Percentiles rank a stretch among this genome's conserved stretches.
Evolutionary conservation across 64 coral and sea anemone genomes (phyloP).

Genomic region (Cladopsammia gracilis): DNA sequence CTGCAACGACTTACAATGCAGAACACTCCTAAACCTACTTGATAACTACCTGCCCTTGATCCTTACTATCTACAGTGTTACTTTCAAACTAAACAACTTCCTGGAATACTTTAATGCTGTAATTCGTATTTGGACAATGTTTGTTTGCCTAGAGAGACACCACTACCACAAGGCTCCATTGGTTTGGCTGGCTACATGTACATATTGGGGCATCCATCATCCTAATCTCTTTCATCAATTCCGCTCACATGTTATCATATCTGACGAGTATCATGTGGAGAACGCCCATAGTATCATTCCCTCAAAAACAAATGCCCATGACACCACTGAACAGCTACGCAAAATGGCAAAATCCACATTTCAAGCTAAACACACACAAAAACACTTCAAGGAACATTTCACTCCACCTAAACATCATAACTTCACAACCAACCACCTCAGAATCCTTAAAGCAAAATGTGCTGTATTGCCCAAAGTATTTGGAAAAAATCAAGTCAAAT

Average conservation of each 20-base stretch:
- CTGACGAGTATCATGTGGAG: slow-evolving; percentile 52
- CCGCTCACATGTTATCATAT: background rate
- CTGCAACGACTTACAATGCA: slow-evolving; percentile 11
- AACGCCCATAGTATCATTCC: slow-evolving; percentile 37
- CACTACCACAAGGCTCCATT: slow-evolving; percentile 68
- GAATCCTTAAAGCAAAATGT: slow-evolving; percentile 9
- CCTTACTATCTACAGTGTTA: slow-evolving; percentile 54
- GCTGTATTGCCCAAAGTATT: background rate
- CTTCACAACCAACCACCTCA: background rate
- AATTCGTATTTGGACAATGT: slow-evolving; percentile 59
- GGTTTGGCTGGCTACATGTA: slow-evolving; percentile 33
- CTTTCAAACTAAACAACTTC: slow-evolving; percentile 58
- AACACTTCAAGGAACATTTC: background rate
- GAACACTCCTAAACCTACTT: slow-evolving; percentile 56
- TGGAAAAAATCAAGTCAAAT: too few relatives aligned
- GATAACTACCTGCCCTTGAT: slow-evolving; percentile 69
- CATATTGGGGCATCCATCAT: slow-evolving; percentile 10
- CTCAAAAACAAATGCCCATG: slow-evolving; percentile 8
- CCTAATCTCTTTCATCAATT: background rate
- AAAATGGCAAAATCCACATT: slow-evolving; percentile 9
- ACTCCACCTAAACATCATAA: background rate
- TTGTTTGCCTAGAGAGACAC: slow-evolving; percentile 38
- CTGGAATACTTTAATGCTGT: slow-evolving; percentile 55
- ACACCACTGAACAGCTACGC: slow-evolving; percentile 9
- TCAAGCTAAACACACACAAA: background rate